Evolutionary conservation across 2,888 invertebrate species (phyloP), one percentile per base, ranked within the genome.

Genomic region (Orchesella flavescens): DNA sequence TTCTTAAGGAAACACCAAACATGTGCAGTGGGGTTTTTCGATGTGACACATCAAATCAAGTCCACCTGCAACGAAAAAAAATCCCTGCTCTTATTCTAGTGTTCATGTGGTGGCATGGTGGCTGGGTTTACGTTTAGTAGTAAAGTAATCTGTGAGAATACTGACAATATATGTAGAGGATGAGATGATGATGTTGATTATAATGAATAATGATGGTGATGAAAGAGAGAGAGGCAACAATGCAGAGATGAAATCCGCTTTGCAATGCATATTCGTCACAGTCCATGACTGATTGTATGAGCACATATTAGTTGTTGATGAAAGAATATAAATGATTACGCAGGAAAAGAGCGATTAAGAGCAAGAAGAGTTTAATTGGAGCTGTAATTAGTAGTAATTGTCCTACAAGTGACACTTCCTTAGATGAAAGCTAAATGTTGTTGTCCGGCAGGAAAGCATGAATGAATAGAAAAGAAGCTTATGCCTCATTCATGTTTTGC

Each of bases 331-430:
- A 81, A 74, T 73, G 79, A 72, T 55, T 71, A 23, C 55, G 85
- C 88, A 87, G 88, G 88, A 88, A 88, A 87, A 87, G 87, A 86
- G 75, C 88, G 87, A 88, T 88, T 88, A 88, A 86, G 87, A 84
- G 86, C 78, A 86, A 85, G 85, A 86, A 83, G 85, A 84, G 83
- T 86, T 88, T 88, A 88, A 88, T 88, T 88, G 87, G 85, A 86
- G 84, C 84, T 85, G 87, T 88, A 88, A 88, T 88, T 88, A 88
- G 84, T 83, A 83, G 85, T 87, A 86, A 88, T 88, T 88, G 87
- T 87, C 77, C 84, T 84, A 84, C 85, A 87, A 87, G 87, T 88
- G 87, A 88, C 88, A 88, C 87, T 87, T 88, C 88, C 88, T 87
- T 75, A 69, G 21, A 71, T 61, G 69, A 53, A 69, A 69, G 17